These are phyloP conservation scores for Mesoligia furuncula DNA, from an alignment of 2,888 invertebrate species.

Conservation along the genomic window DNA sequence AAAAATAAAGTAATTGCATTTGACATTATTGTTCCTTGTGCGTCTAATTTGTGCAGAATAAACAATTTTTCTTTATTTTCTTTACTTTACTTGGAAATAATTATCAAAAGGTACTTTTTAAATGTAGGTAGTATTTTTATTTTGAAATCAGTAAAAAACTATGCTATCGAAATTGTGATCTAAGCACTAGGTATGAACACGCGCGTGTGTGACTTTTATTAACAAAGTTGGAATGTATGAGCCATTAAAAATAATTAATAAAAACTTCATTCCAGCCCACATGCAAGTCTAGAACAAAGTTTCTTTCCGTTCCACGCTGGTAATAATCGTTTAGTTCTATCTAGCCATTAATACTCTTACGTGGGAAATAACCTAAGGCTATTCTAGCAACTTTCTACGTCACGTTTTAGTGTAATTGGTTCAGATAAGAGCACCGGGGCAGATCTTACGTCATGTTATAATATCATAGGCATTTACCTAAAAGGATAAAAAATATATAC, in stretches of 20 bases:
- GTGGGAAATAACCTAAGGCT: background rate
- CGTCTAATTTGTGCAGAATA: background rate
- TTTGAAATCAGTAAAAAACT: background rate
- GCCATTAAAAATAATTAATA: slow-evolving; percentile 2
- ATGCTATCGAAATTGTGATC: slow-evolving; percentile 2
- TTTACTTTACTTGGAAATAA: background rate
- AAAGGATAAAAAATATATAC: background rate
- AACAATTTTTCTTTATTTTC: too few species aligned
- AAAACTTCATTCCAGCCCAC: background rate
- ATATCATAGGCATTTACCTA: background rate
- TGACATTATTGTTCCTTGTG: background rate
- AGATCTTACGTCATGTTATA: background rate
- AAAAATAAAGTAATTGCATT: background rate
- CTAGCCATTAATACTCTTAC: background rate
- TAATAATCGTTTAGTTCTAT: slow-evolving; percentile 5
- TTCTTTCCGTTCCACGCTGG: background rate
- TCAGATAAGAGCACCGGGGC: background rate
- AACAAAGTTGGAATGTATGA: slow-evolving; percentile 2
- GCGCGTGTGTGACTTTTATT: background rate
- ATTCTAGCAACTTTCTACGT: background rate
- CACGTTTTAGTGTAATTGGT: background rate
- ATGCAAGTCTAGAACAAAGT: slow-evolving; percentile 7
- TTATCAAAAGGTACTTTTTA: too few species aligned
- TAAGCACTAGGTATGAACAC: background rate
- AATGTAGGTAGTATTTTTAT: background rate